Percentiles rank a stretch among this genome's conserved stretches.
Evolutionary conservation across 1,140 invertebrate species (phyloP).

Genomic region (Musca vetustissima): DNA sequence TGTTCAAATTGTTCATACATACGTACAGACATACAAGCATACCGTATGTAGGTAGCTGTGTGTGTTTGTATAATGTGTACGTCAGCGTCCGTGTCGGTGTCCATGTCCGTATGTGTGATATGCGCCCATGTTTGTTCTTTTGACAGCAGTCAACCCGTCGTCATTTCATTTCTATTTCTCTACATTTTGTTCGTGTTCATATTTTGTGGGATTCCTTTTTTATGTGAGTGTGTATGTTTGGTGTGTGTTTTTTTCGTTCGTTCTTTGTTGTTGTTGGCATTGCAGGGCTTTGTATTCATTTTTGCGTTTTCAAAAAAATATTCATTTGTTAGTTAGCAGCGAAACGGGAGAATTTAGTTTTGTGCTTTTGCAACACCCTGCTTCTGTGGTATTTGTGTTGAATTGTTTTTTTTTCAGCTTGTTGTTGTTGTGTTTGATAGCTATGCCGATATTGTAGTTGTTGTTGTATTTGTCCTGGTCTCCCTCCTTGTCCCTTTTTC

Average conservation of each 20-base stretch:
- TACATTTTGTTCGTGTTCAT: constrained; percentile 30
- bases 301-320: constrained; percentile 10
- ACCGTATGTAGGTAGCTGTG: too few species aligned
- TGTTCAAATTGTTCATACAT: not conserved
- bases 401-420: not conserved
- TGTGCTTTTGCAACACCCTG: constrained; percentile 2
- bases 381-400: constrained; percentile 9
- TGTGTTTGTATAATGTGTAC: not conserved
- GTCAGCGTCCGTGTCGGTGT: not conserved
- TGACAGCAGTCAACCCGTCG: constrained; percentile 56
- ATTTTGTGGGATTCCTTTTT: constrained; percentile 1
- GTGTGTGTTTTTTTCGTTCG: not conserved
- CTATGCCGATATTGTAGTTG: not conserved
- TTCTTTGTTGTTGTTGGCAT: not conserved
- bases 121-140: constrained; percentile 56
- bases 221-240: too few species aligned
- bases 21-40: too few species aligned
- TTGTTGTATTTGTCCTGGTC: constrained; percentile 1
- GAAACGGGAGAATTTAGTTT: not conserved
- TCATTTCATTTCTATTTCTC: constrained; percentile 53
- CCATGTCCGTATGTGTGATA: constrained; percentile 25
- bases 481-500: constrained; percentile 47
- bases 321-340: constrained; percentile 6
- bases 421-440: not conserved
- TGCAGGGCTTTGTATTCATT: not conserved